A percentile compares a stretch with the other conserved stretches of the same genome.
Evolutionary conservation across 2,113 vertebrate species (phyloP).

Genomic region (Bufo gargarizans): DNA sequence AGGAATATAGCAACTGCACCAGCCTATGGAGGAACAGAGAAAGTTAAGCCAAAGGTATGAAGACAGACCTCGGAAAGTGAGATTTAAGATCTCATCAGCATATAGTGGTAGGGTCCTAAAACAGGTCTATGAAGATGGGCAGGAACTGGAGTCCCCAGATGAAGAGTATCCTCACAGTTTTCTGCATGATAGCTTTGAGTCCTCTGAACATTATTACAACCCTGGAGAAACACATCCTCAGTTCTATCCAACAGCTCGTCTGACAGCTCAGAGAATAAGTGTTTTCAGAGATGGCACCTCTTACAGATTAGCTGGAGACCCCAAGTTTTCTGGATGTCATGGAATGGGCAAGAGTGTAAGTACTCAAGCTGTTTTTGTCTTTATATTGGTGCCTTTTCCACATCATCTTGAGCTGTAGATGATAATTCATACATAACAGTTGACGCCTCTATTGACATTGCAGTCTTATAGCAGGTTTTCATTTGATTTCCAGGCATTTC

Average conservation of each 20-base stretch:
- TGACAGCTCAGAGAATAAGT: conserved; percentile 89
- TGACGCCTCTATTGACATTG: not conserved
- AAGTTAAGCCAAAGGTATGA: conserved; percentile 74
- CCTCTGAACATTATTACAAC: conserved; percentile 72
- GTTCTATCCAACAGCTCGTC: conserved; percentile 72
- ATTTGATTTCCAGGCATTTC: not conserved
- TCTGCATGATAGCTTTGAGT: conserved; percentile 81
- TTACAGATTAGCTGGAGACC: conserved; percentile 66
- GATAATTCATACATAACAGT: not conserved
- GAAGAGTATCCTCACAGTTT: conserved; percentile 87
- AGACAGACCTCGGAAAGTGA: conserved; percentile 85
- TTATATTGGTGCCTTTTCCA: not conserved
- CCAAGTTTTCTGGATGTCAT: conserved; percentile 64
- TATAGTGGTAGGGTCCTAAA: conserved; percentile 93
- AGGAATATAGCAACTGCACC: not conserved
- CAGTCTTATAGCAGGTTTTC: not conserved
- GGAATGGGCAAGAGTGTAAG: conserved; percentile 76
- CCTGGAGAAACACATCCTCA: conserved; percentile 66
- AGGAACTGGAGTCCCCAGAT: conserved; percentile 88
- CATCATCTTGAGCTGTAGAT: not conserved
- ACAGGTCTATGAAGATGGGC: conserved; percentile 93
- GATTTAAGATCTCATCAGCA: conserved; percentile 92
- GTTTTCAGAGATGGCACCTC: conserved; percentile 79
- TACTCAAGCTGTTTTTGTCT: conserved; percentile 30
- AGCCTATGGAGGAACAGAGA: conserved; percentile 84